These are phyloP conservation scores for Pomatostomus ruficeps DNA, from an alignment of 2,113 vertebrate genomes.

Conservation along the genomic window DNA sequence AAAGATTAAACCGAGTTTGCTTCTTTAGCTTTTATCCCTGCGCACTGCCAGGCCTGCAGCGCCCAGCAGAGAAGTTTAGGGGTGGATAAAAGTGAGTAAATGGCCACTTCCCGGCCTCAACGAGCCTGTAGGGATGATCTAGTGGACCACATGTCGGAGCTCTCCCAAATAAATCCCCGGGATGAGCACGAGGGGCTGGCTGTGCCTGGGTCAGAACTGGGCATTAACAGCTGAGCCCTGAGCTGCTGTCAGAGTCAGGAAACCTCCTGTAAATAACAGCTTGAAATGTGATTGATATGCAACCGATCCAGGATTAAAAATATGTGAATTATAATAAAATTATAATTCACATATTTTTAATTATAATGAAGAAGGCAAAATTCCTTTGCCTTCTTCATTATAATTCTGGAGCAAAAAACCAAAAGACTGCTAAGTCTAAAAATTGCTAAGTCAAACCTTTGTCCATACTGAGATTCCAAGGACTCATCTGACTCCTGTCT, in stretches of 20 bases:
- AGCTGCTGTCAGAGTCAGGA: not conserved
- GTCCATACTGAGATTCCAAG: not conserved
- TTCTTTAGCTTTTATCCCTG: not conserved
- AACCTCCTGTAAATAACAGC: not conserved
- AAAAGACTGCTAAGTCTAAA: not conserved
- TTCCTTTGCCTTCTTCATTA: not conserved
- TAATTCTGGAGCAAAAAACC: not conserved
- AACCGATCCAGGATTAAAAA: not conserved
- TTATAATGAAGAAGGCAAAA: too few relatives aligned
- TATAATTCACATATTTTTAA: too few relatives aligned
- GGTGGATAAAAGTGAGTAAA: slow-evolving; percentile 28
- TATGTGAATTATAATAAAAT: too few relatives aligned
- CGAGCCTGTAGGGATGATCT: not conserved
- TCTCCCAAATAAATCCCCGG: not conserved
- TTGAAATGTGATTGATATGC: not conserved
- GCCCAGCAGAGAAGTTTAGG: not conserved
- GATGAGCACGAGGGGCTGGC: not conserved
- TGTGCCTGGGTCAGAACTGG: not conserved
- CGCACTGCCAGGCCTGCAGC: not conserved
- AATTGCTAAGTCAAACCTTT: not conserved
- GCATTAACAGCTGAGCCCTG: not conserved
- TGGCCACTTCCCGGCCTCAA: not conserved
- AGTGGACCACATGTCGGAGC: not conserved
- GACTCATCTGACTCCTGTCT: not conserved
- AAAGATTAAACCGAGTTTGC: not conserved